phyloP scores from a whole-genome alignment of 2,113 vertebrate species.

The Eolophus roseicapilla region DNA sequence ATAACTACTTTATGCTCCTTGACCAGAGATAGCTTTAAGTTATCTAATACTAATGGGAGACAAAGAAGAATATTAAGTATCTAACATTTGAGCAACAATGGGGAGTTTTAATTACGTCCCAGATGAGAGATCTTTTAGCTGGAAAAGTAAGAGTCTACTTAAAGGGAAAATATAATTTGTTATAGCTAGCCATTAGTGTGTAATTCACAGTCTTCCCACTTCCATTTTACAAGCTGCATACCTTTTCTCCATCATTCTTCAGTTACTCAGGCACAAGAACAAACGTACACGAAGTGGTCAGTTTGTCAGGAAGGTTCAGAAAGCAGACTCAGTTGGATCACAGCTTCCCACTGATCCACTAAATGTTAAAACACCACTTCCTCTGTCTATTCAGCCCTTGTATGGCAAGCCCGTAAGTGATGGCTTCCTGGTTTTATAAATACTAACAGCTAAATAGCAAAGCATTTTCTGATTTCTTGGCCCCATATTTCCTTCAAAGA shows the following conservation, averaged over 20 bases:
- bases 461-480: slow-evolving; percentile 44
- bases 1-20: not conserved
- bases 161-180: not conserved
- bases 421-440: slow-evolving; percentile 59
- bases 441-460: slow-evolving; percentile 14
- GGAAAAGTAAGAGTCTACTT: not conserved
- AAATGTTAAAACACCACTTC: not conserved
- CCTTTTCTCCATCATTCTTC: not conserved
- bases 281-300: not conserved
- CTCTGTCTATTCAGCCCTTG: slow-evolving; percentile 31
- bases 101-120: not conserved
- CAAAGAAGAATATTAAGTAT: not conserved
- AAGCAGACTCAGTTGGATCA: not conserved
- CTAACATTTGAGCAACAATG: not conserved
- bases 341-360: not conserved
- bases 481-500: slow-evolving; percentile 38
- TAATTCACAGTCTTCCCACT: not conserved
- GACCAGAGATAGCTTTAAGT: not conserved
- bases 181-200: not conserved
- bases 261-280: not conserved
- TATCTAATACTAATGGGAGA: not conserved
- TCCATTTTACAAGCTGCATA: not conserved
- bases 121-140: not conserved
- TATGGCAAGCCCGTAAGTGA: not conserved
- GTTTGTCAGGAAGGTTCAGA: not conserved